Conservation (phyloP, 2,888 invertebrate genomes). For the Drosophila mimica region DNA sequence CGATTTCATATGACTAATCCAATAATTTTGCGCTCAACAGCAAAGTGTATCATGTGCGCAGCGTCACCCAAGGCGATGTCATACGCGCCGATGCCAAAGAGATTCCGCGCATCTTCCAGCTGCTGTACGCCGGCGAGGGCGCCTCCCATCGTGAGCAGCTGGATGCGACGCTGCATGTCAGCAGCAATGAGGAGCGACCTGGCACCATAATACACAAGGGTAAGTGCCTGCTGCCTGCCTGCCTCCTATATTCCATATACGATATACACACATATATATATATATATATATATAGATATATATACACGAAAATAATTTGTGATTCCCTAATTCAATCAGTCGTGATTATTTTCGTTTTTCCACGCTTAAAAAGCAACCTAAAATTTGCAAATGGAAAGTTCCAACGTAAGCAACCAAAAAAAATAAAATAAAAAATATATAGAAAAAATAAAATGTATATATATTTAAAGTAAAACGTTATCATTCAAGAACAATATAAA, state of each 20-base stretch:
- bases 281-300: neutral
- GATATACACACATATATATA: neutral
- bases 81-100: conserved; percentile 99
- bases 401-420: conserved; percentile 11
- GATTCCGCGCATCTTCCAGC: conserved; percentile 98
- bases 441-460: neutral
- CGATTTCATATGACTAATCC: neutral
- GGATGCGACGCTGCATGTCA: conserved; percentile 86
- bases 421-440: neutral
- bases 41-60: conserved; percentile 99
- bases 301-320: neutral
- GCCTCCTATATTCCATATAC: neutral
- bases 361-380: conserved; percentile 8
- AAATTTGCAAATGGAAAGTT: conserved; percentile 15
- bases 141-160: conserved; percentile 91
- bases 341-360: conserved; percentile 8
- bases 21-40: conserved; percentile 85
- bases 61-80: conserved; percentile 99
- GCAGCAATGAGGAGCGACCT: conserved; percentile 84
- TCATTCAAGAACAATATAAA: neutral
- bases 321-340: conserved; percentile 12
- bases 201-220: conserved; percentile 85
- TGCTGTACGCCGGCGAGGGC: conserved; percentile 98
- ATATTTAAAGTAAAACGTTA: neutral
- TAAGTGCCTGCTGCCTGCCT: conserved; percentile 39